Evolutionary conservation across 2,797 vertebrate species (phyloP).

Genomic region (Pachyuromys duprasi): DNA sequence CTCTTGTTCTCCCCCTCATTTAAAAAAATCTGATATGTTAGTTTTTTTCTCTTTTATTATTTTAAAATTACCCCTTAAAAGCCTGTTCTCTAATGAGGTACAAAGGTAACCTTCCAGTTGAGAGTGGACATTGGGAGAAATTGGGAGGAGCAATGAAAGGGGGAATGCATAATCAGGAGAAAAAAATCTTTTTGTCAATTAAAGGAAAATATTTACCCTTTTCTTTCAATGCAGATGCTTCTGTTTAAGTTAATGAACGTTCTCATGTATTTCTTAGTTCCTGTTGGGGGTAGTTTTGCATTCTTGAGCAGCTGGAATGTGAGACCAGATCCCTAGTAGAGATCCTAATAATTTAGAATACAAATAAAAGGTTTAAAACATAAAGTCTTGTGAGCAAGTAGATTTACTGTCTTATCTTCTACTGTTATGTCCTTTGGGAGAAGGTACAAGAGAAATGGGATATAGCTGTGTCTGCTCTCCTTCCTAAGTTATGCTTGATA

Average conservation of each 20-base stretch:
- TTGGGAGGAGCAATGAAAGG: too few relatives aligned
- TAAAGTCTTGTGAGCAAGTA: conserved; percentile 49
- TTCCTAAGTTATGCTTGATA: not conserved
- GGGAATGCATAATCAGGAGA: not conserved
- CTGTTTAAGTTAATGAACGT: conserved; percentile 37
- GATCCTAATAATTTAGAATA: conserved; percentile 63
- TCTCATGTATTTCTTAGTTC: conserved; percentile 35
- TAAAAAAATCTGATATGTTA: not conserved
- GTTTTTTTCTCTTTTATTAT: not conserved
- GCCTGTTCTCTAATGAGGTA: not conserved
- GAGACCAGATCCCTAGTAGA: conserved; percentile 35
- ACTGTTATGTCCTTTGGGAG: conserved; percentile 34
- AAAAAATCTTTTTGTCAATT: not conserved
- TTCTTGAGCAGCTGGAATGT: conserved; percentile 24
- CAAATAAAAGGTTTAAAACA: conserved; percentile 62
- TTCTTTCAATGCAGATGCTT: conserved; percentile 48
- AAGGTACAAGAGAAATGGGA: conserved; percentile 28
- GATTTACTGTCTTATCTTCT: conserved; percentile 43
- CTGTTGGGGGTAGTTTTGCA: conserved; percentile 14
- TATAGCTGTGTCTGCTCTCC: not conserved
- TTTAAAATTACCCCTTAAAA: not conserved
- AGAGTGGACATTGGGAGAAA: not conserved
- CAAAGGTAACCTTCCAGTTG: too few relatives aligned
- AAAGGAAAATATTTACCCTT: not conserved
- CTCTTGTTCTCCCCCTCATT: not conserved